These are phyloP conservation scores for Adelphocoris suturalis DNA, from an alignment of 2,888 invertebrate genomes.

Conservation along the genomic window DNA sequence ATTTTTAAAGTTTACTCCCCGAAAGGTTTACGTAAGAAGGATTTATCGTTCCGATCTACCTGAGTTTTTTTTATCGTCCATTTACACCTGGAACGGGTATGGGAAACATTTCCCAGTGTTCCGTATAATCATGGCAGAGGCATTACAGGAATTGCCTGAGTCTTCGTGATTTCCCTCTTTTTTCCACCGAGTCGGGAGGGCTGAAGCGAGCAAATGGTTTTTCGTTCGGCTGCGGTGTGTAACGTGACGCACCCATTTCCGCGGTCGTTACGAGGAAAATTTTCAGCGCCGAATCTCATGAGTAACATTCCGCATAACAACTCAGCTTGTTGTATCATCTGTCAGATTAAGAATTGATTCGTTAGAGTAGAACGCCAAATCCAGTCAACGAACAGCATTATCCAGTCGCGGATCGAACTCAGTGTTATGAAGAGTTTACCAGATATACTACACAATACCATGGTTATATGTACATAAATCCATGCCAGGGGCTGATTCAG, in stretches of 20 bases:
- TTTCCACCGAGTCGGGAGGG: not conserved
- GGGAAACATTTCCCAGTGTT: constrained; percentile 15
- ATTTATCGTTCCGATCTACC: constrained; percentile 30
- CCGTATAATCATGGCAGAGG: not conserved
- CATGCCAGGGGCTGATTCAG: no score
- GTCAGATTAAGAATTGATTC: not conserved
- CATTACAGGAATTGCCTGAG: constrained; percentile 11
- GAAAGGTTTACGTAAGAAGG: constrained; percentile 7
- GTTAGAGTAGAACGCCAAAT: not conserved
- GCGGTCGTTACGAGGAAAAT: constrained; percentile 9
- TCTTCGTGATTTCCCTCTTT: constrained; percentile 7
- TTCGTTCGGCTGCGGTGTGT: constrained; percentile 18
- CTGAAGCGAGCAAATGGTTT: not conserved
- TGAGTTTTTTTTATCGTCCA: not conserved
- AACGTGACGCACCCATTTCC: constrained; percentile 28
- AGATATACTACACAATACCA: no score
- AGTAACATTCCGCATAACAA: constrained; percentile 7
- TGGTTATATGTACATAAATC: no score
- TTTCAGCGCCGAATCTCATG: constrained; percentile 2
- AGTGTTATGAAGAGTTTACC: not conserved
- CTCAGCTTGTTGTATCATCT: not conserved
- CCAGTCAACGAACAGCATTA: not conserved
- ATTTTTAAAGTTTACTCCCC: constrained; percentile 9
- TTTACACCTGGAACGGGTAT: constrained; percentile 1
- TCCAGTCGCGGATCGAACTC: not conserved